Evolutionary conservation across 2,888 invertebrate genomes (phyloP).

Genomic region (Dynastes tityus): DNA sequence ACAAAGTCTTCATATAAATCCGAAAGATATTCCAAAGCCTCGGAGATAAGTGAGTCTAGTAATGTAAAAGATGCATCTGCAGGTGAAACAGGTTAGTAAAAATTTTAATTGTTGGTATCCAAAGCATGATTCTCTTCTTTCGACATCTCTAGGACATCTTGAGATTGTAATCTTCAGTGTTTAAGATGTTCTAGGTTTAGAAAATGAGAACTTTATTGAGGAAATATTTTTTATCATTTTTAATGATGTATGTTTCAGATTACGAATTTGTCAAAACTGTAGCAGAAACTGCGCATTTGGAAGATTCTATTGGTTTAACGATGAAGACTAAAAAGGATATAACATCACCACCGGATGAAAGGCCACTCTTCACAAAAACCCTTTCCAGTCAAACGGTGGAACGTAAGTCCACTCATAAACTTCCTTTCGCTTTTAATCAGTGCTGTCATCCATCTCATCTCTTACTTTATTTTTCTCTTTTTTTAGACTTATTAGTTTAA

Average conservation of each 20-base stretch:
- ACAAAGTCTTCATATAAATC: not conserved
- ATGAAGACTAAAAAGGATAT: constrained; percentile 55
- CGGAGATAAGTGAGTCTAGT: constrained; percentile 40
- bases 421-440: not conserved
- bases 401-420: constrained; percentile 77
- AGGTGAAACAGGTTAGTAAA: constrained; percentile 31
- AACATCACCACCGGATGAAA: constrained; percentile 72
- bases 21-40: constrained; percentile 13
- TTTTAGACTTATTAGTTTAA: constrained; percentile 46
- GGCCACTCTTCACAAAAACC: constrained; percentile 82
- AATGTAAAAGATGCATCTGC: constrained; percentile 25
- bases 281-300: constrained; percentile 53
- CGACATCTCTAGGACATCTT: not conserved
- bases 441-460: constrained; percentile 4
- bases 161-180: not conserved
- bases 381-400: constrained; percentile 84
- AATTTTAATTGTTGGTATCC: too few relatives aligned
- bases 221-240: too few relatives aligned
- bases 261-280: constrained; percentile 53
- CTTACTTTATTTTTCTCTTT: constrained; percentile 36
- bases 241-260: constrained; percentile 43
- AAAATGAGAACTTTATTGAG: too few relatives aligned
- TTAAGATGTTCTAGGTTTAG: not conserved
- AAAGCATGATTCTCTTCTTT: not conserved
- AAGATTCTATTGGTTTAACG: constrained; percentile 51